Evolutionary conservation across 2,888 invertebrate genomes (phyloP).

Genomic region (Noctua janthe): DNA sequence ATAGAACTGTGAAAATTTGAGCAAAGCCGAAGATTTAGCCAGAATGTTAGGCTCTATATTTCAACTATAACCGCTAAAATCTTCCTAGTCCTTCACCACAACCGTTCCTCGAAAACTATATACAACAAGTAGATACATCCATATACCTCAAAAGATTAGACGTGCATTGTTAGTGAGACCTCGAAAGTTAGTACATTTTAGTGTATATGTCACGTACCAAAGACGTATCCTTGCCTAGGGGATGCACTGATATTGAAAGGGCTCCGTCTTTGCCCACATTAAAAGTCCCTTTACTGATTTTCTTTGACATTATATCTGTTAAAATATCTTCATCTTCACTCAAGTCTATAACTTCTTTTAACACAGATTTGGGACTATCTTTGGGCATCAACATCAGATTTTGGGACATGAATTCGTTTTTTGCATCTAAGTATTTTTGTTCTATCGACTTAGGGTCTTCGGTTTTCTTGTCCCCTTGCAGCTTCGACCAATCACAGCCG

Average conservation of each 20-base stretch:
- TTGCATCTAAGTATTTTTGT: slow-evolving; percentile 86
- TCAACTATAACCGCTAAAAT: neutral
- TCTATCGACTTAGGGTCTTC: slow-evolving; percentile 84
- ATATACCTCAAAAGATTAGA: slow-evolving; percentile 62
- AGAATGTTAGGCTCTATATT: neutral
- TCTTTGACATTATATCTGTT: slow-evolving; percentile 82
- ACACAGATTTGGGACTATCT: slow-evolving; percentile 78
- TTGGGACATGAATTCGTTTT: slow-evolving; percentile 88
- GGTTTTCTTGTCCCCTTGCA: slow-evolving; percentile 77
- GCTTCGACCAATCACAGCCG: slow-evolving; percentile 88
- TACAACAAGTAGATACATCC: slow-evolving; percentile 35
- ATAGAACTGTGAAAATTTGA: neutral
- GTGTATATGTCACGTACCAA: slow-evolving; percentile 81
- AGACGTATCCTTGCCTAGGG: slow-evolving; percentile 73
- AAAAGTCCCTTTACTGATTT: slow-evolving; percentile 82
- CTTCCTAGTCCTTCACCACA: slow-evolving; percentile 35
- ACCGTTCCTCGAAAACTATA: slow-evolving; percentile 12
- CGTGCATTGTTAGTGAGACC: slow-evolving; percentile 67
- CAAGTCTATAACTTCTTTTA: slow-evolving; percentile 85
- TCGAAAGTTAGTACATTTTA: slow-evolving; percentile 73
- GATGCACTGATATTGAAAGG: slow-evolving; percentile 85
- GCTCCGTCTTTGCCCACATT: slow-evolving; percentile 86
- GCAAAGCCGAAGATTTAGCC: neutral
- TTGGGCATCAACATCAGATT: slow-evolving; percentile 87
- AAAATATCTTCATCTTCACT: slow-evolving; percentile 84